A percentile compares a stretch with the other conserved stretches of the same genome.
These are phyloP conservation scores for Augochlora pura DNA, from an alignment of 1,140 invertebrate genomes.

Conservation along the genomic window DNA sequence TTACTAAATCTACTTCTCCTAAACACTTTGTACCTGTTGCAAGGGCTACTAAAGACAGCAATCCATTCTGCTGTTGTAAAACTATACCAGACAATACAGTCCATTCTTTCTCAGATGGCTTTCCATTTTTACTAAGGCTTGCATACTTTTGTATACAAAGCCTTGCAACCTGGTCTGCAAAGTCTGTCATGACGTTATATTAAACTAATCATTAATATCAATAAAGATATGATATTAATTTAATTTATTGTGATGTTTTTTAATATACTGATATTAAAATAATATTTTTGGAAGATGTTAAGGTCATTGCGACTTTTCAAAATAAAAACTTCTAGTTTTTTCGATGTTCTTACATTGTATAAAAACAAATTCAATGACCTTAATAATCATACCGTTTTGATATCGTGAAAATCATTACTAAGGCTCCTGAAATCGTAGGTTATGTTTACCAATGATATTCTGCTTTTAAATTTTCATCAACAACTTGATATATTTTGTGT, in stretches of 20 bases:
- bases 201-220: slow-evolving; percentile 33
- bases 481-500: slow-evolving; percentile 75
- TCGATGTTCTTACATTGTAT: background rate
- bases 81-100: slow-evolving; percentile 90
- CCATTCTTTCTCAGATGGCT: slow-evolving; percentile 89
- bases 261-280: slow-evolving; percentile 88
- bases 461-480: slow-evolving; percentile 80
- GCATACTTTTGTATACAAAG: slow-evolving; percentile 84
- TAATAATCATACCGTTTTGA: slow-evolving; percentile 83
- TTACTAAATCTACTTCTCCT: slow-evolving; percentile 81
- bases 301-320: background rate
- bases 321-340: too few species aligned
- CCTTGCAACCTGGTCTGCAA: slow-evolving; percentile 81
- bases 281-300: slow-evolving; percentile 80
- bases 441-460: slow-evolving; percentile 78
- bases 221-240: slow-evolving; percentile 83
- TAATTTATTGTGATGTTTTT: slow-evolving; percentile 85
- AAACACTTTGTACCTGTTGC: slow-evolving; percentile 96
- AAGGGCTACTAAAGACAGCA: slow-evolving; percentile 86
- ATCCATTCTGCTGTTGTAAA: slow-evolving; percentile 76
- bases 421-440: background rate
- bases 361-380: slow-evolving; percentile 15
- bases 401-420: slow-evolving; percentile 75
- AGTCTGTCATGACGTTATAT: slow-evolving; percentile 60
- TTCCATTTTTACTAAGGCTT: slow-evolving; percentile 88